Percentiles rank a stretch among this genome's conserved stretches.
These are phyloP conservation scores for Stenopsyche tienmushanensis DNA, from an alignment of 1,140 invertebrate species.

Conservation along the genomic window DNA sequence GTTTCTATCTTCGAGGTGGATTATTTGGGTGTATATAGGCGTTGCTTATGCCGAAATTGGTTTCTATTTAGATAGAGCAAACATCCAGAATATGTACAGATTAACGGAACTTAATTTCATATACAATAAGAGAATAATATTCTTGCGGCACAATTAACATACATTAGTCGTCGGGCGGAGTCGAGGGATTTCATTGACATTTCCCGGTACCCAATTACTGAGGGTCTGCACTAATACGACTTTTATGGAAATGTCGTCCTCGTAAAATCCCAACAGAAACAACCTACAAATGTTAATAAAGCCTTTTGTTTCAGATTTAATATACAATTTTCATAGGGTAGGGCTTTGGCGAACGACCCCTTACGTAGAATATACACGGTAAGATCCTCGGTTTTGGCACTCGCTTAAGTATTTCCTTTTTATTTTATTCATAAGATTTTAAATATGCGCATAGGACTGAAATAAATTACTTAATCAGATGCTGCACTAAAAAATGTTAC, in stretches of 20 bases:
- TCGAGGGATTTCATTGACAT: constrained; percentile 22
- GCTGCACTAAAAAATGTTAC: too few species aligned
- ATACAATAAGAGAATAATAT: constrained; percentile 9
- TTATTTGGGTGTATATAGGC: too few species aligned
- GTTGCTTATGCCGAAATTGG: too few species aligned
- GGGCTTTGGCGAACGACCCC: not conserved
- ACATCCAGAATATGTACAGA: too few species aligned
- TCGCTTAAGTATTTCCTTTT: too few species aligned
- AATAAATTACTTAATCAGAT: too few species aligned
- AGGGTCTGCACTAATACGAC: constrained; percentile 27
- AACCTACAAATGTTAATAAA: constrained; percentile 26
- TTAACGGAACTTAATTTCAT: too few species aligned
- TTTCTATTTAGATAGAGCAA: too few species aligned
- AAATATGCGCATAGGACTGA: too few species aligned
- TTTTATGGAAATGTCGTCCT: constrained; percentile 29
- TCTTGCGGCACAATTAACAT: constrained; percentile 27
- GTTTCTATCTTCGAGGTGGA: too few species aligned
- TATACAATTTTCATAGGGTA: constrained; percentile 24
- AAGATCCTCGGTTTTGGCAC: too few species aligned
- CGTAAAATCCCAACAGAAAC: constrained; percentile 26
- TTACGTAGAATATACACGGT: not conserved
- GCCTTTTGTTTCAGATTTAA: constrained; percentile 30
- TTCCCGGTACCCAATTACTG: constrained; percentile 27
- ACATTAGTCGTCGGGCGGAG: constrained; percentile 15
- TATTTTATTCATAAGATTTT: too few species aligned